These are phyloP conservation scores for Emberiza fucata DNA, from an alignment of 2,113 vertebrate species.

Conservation along the genomic window DNA sequence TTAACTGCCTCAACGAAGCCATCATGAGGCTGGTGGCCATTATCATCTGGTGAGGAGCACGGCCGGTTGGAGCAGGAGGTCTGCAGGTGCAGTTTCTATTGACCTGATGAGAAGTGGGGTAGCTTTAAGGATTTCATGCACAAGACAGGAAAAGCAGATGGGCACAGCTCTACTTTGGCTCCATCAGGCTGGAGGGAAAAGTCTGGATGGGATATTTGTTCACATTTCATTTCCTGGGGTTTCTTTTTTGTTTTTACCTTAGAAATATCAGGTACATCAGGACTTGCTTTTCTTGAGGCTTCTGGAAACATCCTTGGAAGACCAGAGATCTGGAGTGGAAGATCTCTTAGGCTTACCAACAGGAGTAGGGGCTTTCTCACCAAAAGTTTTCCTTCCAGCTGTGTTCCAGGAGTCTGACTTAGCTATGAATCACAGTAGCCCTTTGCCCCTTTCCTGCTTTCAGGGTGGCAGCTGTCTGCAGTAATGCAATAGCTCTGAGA, in stretches of 20 bases:
- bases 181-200: constrained; percentile 46
- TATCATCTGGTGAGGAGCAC: constrained; percentile 91
- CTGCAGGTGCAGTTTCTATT: constrained; percentile 64
- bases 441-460: not conserved
- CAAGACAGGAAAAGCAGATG: constrained; percentile 25
- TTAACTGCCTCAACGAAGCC: constrained; percentile 94
- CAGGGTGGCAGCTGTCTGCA: not conserved
- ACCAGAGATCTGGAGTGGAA: constrained; percentile 46
- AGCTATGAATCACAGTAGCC: not conserved
- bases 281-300: constrained; percentile 37
- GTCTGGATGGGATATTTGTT: constrained; percentile 54
- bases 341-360: constrained; percentile 27
- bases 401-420: not conserved
- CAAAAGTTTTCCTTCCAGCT: constrained; percentile 32
- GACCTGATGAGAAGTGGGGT: constrained; percentile 46
- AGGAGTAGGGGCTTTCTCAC: constrained; percentile 20
- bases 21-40: constrained; percentile 96
- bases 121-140: constrained; percentile 36
- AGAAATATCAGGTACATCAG: constrained; percentile 21
- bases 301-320: constrained; percentile 47
- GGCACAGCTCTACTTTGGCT: constrained; percentile 6
- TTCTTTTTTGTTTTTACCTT: not conserved
- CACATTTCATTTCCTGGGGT: constrained; percentile 57
- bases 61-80: constrained; percentile 23
- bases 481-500: not conserved